Evolutionary conservation across 2,113 vertebrate genomes (phyloP), one percentile per base, ranked within the genome.

Genomic region (Cheirogaleus medius): DNA sequence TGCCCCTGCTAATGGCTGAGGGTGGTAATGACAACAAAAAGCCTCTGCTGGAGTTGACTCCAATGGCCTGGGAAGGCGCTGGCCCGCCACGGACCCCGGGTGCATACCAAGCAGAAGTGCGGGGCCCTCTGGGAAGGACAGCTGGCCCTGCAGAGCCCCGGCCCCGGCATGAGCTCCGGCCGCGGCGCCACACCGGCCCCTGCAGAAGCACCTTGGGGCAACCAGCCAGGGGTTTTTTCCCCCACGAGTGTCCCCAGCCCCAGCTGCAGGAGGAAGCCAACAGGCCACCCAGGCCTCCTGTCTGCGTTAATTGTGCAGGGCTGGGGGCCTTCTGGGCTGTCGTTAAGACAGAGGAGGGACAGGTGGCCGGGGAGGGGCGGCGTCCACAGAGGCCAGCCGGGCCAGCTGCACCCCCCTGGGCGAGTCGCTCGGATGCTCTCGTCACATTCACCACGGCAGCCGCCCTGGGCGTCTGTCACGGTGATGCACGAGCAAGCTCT

Each of bases 1-100:
- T 73, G 91, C 8, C 96, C 97, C 86, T 83, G 96, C 93, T 95
- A 94, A 96, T 86, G 84, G 97, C 66, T 32, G 77, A 97, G 97
- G 92, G 88, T 25, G 64, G 54, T 11, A 87, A 94, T 44, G 3
- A 87, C 87, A 81, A 49, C 91, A 71, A 23, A 69, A 58, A 29
- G 44, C n/a, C 66, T 76, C 71, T 8, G 10, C 47, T 8, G 47
- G 49, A 27, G 58, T 21, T 52, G 93, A 87, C 66, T 44, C 29
- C 14, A 25, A 20, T 20, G 78, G 84, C 80, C 87, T 60, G 66
- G 88, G 76, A 71, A 85, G 77, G 85, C 1, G 23, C 64, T 71
- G 77, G 74, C 49, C 58, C n/a, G 11, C 27, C 90, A 12, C 10
- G 6, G 71, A 58, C 42, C 87, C 60, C 37, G 0, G 0, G 14